phyloP scores from a whole-genome alignment of 2,797 vertebrate genomes.

The Podarcis siculus region DNA sequence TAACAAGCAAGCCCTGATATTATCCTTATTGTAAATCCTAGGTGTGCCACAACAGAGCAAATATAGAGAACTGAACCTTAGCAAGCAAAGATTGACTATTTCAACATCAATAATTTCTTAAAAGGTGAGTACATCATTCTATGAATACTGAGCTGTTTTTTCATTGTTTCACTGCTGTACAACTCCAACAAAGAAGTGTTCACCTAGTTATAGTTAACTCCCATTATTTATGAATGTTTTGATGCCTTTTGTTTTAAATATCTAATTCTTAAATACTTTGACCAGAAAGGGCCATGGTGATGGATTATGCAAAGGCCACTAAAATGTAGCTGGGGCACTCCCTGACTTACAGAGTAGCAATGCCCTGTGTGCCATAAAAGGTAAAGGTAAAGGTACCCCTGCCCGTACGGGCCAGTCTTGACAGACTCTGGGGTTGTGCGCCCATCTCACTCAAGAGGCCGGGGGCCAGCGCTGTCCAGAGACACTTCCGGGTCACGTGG shows the following conservation, averaged over 20 bases:
- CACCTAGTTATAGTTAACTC: not conserved
- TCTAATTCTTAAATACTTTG: not conserved
- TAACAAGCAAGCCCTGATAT: no score
- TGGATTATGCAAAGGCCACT: not conserved
- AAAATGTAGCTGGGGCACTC: not conserved
- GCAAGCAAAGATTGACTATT: not conserved
- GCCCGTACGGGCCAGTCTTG: no score
- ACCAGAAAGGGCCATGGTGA: not conserved
- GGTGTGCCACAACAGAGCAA: not conserved
- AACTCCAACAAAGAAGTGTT: not conserved
- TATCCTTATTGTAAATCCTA: no score
- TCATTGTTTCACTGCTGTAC: not conserved
- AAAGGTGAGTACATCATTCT: not conserved
- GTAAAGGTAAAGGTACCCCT: no score
- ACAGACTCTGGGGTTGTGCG: no score
- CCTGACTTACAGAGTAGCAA: not conserved
- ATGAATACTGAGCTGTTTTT: not conserved
- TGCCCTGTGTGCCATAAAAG: not conserved
- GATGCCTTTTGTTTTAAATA: not conserved
- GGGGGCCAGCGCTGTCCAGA: no score
- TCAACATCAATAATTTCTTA: not conserved
- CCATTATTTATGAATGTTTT: not conserved
- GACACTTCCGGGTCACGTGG: no score
- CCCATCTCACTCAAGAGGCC: no score
- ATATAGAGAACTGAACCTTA: not conserved